Base-by-base conservation (phyloP, 2,888 invertebrate species). In the Callinectes sapidus region DNA sequence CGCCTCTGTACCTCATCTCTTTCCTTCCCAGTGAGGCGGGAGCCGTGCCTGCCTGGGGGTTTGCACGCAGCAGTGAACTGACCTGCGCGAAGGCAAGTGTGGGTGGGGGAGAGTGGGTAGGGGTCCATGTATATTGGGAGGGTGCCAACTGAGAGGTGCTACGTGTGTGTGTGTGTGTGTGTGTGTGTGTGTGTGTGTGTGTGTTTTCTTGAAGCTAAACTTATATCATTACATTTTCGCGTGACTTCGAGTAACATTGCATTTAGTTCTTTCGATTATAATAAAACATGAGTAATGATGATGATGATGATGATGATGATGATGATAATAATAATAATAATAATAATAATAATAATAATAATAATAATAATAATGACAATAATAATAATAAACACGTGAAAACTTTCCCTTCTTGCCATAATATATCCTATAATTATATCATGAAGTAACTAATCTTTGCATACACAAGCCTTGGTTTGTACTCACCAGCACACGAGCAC, bases 181-280 rank as follows among this genome's bases (percentile, higher is more conserved):
- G 61, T 61, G 61, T 61, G 61, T 61, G 61, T 61, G 61, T 61
- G 61, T 61, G 61, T 61, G 61, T 61, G 61, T 61, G 61, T 61
- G 61, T 61, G 61, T 61, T 55, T 61, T 61, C 61, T 16, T 23
- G 23, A 61, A 55, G 77, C 77, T 77, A 16, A 16, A 16, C 55
- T 16, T 77, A 8, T 10, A 23, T 35, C 81, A 81, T 32, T n/a
- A 35, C 10, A 32, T 8, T 32, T 6, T 28, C 16, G 28, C 81
- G 1, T 13, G 81, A 81, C 14, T 23, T 5, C 32, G 6, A 18
- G 35, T 87, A 1, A 16, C 42, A 35, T 87, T 6, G 10, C 23
- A 42, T 39, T 42, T 87, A 0, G 2, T 23, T 87, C 39, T 18
- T 39, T 61, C 61, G 23, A 18, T 61, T 61, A 61, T 23, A 61